phyloP scores from a whole-genome alignment of 2,113 vertebrate species.

The Ariopsis seemanni region DNA sequence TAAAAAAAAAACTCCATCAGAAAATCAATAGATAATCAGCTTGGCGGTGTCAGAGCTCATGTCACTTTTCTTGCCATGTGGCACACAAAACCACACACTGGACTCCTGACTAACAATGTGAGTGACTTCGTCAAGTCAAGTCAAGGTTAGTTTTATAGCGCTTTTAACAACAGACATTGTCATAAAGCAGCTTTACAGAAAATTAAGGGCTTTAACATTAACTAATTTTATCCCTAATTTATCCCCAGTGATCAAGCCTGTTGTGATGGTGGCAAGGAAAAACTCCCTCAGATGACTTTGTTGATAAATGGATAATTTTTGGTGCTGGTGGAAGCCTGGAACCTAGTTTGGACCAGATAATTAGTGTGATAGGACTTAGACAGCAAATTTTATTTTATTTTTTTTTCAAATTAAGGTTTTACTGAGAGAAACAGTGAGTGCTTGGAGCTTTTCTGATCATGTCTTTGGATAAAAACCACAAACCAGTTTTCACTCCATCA shows the following conservation, averaged over 20 bases:
- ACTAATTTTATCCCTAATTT: too few species aligned
- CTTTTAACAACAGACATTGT: too few species aligned
- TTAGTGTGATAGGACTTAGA: not conserved
- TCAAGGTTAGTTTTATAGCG: too few species aligned
- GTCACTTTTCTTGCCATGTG: not conserved
- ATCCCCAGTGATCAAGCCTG: too few species aligned
- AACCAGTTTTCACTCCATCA: not conserved
- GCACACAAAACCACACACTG: not conserved
- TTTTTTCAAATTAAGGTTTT: not conserved
- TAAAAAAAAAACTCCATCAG: slow-evolving; percentile 47
- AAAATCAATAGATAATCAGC: slow-evolving; percentile 60
- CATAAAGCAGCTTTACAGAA: too few species aligned
- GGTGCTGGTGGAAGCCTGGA: not conserved
- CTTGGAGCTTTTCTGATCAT: not conserved
- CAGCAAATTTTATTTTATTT: not conserved
- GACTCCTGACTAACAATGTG: not conserved
- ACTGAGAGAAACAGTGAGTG: not conserved
- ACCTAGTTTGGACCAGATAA: not conserved
- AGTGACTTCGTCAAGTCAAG: not conserved
- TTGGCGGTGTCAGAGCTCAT: slow-evolving; percentile 37
- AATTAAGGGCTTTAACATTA: too few species aligned
- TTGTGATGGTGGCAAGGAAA: too few species aligned
- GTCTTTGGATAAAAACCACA: not conserved
- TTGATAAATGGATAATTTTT: not conserved
- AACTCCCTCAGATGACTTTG: too few species aligned